Conservation (phyloP, 2,797 vertebrate genomes). For the Todus mexicanus region DNA sequence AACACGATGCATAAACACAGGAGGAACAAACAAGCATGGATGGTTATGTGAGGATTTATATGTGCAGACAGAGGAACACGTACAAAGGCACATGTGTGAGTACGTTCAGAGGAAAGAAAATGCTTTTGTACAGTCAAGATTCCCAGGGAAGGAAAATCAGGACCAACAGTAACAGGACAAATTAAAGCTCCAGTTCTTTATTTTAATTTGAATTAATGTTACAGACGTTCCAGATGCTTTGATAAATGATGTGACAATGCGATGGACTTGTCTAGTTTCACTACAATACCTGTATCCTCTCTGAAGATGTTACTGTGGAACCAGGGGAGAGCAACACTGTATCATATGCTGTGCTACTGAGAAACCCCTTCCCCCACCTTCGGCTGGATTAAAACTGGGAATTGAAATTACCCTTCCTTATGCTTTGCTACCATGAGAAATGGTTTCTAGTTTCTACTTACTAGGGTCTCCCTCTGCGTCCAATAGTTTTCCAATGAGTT, state of each 20-base stretch:
- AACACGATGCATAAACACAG: not conserved
- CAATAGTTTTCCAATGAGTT: conserved; percentile 88
- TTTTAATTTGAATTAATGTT: not conserved
- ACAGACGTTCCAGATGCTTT: not conserved
- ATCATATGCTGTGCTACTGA: not conserved
- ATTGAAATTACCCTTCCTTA: not conserved
- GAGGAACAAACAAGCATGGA: not conserved
- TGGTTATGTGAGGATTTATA: not conserved
- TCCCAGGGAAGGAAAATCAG: not conserved
- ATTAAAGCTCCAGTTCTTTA: not conserved
- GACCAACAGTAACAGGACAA: not conserved
- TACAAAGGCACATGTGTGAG: not conserved
- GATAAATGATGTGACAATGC: not conserved
- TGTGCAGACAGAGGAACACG: not conserved
- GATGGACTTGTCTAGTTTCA: not conserved
- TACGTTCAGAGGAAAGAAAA: not conserved
- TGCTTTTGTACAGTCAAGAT: not conserved
- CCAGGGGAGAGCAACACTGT: not conserved
- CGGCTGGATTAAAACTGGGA: not conserved
- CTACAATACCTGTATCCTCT: not conserved
- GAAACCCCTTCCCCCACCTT: not conserved
- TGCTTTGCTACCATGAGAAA: not conserved
- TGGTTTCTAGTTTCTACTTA: conserved; percentile 67
- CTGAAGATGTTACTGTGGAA: not conserved
- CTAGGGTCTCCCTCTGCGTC: conserved; percentile 88